Evolutionary conservation across 2,888 invertebrate species (phyloP), one percentile per base, ranked within the genome.

Genomic region (Pyralis farinalis): DNA sequence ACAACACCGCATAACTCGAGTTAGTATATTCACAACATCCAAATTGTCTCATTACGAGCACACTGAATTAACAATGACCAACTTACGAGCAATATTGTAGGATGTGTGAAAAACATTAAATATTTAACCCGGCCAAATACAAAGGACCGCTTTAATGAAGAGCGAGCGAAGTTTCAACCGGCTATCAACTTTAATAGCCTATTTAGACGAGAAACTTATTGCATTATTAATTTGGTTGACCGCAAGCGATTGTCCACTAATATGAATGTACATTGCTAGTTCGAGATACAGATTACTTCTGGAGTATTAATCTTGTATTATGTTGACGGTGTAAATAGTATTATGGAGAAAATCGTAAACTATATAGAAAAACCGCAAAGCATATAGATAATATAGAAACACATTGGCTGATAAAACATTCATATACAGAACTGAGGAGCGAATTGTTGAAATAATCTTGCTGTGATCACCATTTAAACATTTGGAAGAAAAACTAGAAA

Each of bases 51-150:
- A 25, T 25, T 25, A 25, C 7, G 5, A 2, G 7, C n/a, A 8
- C 25, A 25, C 3, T 25, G 25, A 25, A 25, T 25, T 25, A 25
- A 25, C 7, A 25, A 25, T 25, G 25, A 25, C 25, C 25, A 25
- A 25, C 25, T 25, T 25, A 25, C 25, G 7, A 25, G 25, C 25
- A 25, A 25, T 25, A 25, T 25, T 25, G 25, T 25, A 1, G 30
- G 30, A 21, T 37, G 37, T 30, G 37, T 31, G 37, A 37, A 37
- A 37, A 37, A 37, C 37, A 37, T 37, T 37, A 37, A 37, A 37
- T 37, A 37, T 37, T 37, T 25, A 25, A 2, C 25, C 25, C 25
- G 25, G 1, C 25, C 25, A 25, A 25, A 25, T 25, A 25, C 8
- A 25, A n/a, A 25, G 25, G 25, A 25, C 25, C 25, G 7, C 25